Percentiles rank a stretch among this genome's conserved stretches.
Evolutionary conservation across 2,113 vertebrate species (phyloP).

Genomic region (Chrysemys picta): DNA sequence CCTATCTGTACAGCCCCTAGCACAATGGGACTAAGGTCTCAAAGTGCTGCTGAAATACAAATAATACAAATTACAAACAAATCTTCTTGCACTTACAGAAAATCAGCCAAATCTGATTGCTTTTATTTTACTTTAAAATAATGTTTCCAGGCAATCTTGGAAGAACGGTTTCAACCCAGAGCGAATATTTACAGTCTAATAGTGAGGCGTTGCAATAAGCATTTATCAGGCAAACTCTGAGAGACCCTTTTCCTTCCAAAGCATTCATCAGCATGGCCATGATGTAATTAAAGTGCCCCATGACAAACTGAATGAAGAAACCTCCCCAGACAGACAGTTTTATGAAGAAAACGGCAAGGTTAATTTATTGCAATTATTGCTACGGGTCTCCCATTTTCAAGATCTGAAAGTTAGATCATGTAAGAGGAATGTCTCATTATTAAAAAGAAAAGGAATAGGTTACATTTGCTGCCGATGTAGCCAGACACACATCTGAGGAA

Average conservation of each 20-base stretch:
- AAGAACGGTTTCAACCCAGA: constrained; percentile 39
- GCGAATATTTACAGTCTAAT: constrained; percentile 58
- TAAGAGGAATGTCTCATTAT: constrained; percentile 52
- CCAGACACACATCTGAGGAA: fast-evolving
- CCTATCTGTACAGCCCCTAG: fast-evolving
- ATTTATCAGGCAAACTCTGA: constrained; percentile 53
- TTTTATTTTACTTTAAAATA: constrained; percentile 21
- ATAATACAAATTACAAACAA: constrained; percentile 59
- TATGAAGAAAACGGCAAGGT: constrained; percentile 50
- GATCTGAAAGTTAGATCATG: constrained; percentile 42
- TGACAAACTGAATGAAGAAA: constrained; percentile 67
- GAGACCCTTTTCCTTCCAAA: constrained; percentile 65
- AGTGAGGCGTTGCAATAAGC: constrained; percentile 47
- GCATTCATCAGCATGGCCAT: constrained; percentile 42
- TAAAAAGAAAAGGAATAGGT: neutral
- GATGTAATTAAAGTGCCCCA: constrained; percentile 71
- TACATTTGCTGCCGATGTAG: constrained; percentile 1
- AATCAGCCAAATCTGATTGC: constrained; percentile 64
- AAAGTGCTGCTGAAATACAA: neutral
- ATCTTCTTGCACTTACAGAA: constrained; percentile 53
- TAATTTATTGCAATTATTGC: constrained; percentile 65
- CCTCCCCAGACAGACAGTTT: constrained; percentile 61
- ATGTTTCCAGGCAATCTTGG: constrained; percentile 30
- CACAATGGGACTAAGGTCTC: neutral
- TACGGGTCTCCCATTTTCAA: constrained; percentile 46